Percentiles rank a stretch among this genome's conserved stretches.
Conservation (phyloP, 2,888 invertebrate species). For the Lasius fuliginosus region DNA sequence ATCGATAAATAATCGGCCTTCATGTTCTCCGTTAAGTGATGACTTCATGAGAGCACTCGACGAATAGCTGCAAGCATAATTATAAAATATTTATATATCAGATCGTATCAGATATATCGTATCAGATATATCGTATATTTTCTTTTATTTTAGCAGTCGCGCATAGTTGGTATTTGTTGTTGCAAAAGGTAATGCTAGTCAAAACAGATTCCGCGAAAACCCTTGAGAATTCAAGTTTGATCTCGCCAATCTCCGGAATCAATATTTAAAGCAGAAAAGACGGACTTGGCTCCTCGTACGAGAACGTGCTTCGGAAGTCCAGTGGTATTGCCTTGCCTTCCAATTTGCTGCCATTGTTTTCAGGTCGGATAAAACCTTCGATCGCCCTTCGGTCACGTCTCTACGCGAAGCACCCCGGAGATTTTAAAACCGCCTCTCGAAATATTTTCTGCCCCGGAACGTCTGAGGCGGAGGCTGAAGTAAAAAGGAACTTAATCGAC, state of each 20-base stretch:
- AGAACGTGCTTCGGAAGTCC: constrained; percentile 47
- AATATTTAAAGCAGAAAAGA: constrained; percentile 53
- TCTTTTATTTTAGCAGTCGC: not conserved
- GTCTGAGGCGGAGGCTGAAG: constrained; percentile 23
- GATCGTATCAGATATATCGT: too few relatives aligned
- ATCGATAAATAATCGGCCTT: constrained; percentile 83
- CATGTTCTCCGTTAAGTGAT: constrained; percentile 81
- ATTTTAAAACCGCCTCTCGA: constrained; percentile 59
- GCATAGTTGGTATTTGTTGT: not conserved
- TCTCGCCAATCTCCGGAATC: constrained; percentile 51
- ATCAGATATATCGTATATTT: not conserved
- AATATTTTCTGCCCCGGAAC: constrained; percentile 60
- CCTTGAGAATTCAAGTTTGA: constrained; percentile 45
- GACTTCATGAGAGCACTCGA: constrained; percentile 81
- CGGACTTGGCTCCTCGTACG: constrained; percentile 37
- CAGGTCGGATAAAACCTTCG: constrained; percentile 63
- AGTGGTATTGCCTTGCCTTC: constrained; percentile 47
- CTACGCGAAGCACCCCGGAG: constrained; percentile 22
- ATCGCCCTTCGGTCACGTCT: constrained; percentile 65
- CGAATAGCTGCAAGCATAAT: constrained; percentile 72
- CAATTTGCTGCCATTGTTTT: constrained; percentile 62
- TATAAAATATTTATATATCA: constrained; percentile 34
- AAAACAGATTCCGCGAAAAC: constrained; percentile 6
- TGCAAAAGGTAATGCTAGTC: not conserved
- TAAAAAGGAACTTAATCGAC: constrained; percentile 72